These are phyloP conservation scores for Papilio polyxenes DNA, from an alignment of 1,140 invertebrate genomes.

Conservation along the genomic window DNA sequence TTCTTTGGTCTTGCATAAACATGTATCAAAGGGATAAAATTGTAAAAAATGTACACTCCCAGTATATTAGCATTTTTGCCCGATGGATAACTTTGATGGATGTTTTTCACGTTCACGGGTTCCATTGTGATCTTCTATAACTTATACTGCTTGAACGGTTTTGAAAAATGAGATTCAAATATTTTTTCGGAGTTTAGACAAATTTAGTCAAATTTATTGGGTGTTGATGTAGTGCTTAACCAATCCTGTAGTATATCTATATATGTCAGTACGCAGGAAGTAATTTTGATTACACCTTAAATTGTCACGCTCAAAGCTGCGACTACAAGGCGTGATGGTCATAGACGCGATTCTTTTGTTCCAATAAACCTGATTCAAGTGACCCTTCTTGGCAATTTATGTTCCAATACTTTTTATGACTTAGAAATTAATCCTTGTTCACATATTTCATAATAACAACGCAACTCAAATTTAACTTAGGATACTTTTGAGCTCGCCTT, in stretches of 20 bases:
- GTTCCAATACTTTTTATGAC: not conserved
- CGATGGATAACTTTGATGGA: no score
- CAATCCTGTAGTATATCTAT: not conserved
- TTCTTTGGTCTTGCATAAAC: not conserved
- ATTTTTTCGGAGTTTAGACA: no score
- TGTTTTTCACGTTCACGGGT: no score
- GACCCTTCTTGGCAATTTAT: not conserved
- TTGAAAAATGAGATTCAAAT: no score
- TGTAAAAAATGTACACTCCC: no score
- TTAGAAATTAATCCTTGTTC: no score
- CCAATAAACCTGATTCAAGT: not conserved
- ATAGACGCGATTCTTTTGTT: not conserved
- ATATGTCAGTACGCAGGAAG: not conserved
- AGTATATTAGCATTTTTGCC: no score
- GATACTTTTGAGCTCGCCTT: not conserved
- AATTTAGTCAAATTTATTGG: not conserved
- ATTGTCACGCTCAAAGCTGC: conserved; percentile 28
- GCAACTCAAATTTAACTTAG: not conserved
- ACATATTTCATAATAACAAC: not conserved
- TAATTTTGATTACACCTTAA: conserved; percentile 8
- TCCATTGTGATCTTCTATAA: no score
- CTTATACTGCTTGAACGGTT: no score
- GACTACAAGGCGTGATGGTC: conserved; percentile 43
- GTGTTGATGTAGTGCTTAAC: not conserved
- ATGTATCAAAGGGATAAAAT: not conserved